Conservation (phyloP, 2,113 vertebrate genomes). For the Pristiophorus japonicus region DNA sequence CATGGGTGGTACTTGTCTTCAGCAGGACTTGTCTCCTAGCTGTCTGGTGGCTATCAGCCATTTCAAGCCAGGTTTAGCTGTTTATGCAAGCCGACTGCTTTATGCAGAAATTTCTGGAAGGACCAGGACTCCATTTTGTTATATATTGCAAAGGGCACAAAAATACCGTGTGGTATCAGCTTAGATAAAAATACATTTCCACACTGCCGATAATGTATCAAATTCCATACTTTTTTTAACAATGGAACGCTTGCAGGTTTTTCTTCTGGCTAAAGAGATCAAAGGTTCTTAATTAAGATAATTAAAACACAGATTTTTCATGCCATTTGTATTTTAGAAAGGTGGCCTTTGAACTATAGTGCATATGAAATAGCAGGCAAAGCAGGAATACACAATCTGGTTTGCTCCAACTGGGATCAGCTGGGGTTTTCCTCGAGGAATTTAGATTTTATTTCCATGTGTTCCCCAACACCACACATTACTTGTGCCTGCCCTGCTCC, state of each 20-base stretch:
- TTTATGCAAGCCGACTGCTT: too few relatives aligned
- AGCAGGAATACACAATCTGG: neutral
- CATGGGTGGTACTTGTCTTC: too few relatives aligned
- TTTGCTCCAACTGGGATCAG: neutral
- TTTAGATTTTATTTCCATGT: neutral
- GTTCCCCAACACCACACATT: neutral
- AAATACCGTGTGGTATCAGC: too few relatives aligned
- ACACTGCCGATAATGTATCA: neutral
- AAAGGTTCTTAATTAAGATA: neutral
- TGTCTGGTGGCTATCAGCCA: too few relatives aligned
- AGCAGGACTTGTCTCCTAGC: too few relatives aligned
- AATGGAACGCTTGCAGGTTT: too few relatives aligned
- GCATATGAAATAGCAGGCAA: neutral
- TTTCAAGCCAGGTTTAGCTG: too few relatives aligned
- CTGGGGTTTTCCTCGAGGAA: neutral
- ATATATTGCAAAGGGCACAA: too few relatives aligned
- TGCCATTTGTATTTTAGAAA: neutral
- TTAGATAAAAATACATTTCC: too few relatives aligned
- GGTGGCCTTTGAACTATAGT: neutral
- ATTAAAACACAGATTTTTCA: neutral
- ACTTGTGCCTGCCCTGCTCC: neutral
- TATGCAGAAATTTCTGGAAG: too few relatives aligned
- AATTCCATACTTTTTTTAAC: neutral
- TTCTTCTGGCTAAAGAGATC: neutral
- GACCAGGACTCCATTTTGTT: too few relatives aligned